phyloP scores from a whole-genome alignment of 2,113 vertebrate species.

The Nannospalax galili region DNA sequence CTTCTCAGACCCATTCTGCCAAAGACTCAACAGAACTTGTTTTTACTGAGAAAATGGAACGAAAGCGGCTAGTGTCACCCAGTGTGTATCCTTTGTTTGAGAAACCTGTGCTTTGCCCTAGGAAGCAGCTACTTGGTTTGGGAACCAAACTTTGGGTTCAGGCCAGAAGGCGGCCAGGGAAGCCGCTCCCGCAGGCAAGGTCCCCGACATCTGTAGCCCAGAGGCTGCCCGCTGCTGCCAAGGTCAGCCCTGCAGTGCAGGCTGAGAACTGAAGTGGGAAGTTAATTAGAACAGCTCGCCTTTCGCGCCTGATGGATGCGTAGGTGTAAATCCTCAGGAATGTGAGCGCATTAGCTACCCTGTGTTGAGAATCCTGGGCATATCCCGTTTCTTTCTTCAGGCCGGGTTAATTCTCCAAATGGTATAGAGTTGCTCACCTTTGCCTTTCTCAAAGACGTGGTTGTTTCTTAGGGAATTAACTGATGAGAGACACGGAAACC shows the following conservation, averaged over 20 bases:
- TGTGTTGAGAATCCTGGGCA: constrained; percentile 71
- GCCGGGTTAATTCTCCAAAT: constrained; percentile 70
- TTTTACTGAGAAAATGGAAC: not conserved
- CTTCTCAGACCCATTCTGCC: not conserved
- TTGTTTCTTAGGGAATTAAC: constrained; percentile 87
- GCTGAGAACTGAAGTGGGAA: constrained; percentile 59
- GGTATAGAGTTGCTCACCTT: constrained; percentile 83
- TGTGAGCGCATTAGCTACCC: constrained; percentile 83
- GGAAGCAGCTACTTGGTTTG: accelerated
- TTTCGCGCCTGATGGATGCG: constrained; percentile 77
- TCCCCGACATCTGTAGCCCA: constrained; percentile 76
- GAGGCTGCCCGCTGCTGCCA: constrained; percentile 60
- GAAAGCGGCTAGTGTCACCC: not conserved
- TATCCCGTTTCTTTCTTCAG: constrained; percentile 77
- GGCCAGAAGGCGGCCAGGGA: not conserved
- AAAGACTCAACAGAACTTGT: not conserved
- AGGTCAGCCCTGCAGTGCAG: constrained; percentile 67
- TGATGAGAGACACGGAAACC: constrained; percentile 66
- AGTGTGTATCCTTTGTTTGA: not conserved
- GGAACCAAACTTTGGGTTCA: not conserved
- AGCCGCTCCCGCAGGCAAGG: not conserved
- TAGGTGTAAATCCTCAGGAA: constrained; percentile 89
- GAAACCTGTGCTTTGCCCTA: not conserved
- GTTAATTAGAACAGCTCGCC: constrained; percentile 84
- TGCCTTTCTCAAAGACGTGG: constrained; percentile 81